phyloP scores from a whole-genome alignment of 1,140 invertebrate species.

The Drosophila teissieri region DNA sequence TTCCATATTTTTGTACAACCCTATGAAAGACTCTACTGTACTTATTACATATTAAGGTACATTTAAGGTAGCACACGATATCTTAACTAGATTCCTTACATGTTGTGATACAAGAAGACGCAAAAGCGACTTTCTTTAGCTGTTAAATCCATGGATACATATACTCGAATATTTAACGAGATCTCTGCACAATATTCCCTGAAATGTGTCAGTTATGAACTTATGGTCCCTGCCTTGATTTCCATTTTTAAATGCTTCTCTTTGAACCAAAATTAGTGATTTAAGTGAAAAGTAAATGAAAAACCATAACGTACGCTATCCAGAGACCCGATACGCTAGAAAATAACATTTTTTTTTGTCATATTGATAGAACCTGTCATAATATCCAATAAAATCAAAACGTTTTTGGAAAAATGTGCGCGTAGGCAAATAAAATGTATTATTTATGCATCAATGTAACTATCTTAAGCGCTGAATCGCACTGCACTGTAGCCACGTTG shows the following conservation, averaged over 20 bases:
- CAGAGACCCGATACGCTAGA: too few relatives aligned
- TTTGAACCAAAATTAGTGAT: too few relatives aligned
- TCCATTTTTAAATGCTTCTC: neutral
- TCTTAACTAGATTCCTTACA: neutral
- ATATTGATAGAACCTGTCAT: too few relatives aligned
- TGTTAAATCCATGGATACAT: neutral
- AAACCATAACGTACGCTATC: too few relatives aligned
- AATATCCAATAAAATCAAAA: too few relatives aligned
- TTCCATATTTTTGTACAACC: neutral
- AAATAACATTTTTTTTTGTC: too few relatives aligned
- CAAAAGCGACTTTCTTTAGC: neutral
- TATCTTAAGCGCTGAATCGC: conserved; percentile 10
- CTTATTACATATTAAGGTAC: neutral
- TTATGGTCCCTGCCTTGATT: neutral
- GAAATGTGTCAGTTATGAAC: neutral
- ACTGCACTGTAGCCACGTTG: conserved; percentile 20
- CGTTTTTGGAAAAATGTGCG: too few relatives aligned
- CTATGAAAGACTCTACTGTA: neutral
- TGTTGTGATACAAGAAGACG: conserved; percentile 2
- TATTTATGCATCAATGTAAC: conserved; percentile 1
- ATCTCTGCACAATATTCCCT: neutral
- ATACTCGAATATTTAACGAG: neutral
- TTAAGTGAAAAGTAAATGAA: too few relatives aligned
- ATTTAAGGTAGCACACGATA: neutral
- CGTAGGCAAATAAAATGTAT: too few relatives aligned